A percentile compares a stretch with the other conserved stretches of the same genome.
phyloP scores from a whole-genome alignment of 1,140 invertebrate species.

The Sipha flava region DNA sequence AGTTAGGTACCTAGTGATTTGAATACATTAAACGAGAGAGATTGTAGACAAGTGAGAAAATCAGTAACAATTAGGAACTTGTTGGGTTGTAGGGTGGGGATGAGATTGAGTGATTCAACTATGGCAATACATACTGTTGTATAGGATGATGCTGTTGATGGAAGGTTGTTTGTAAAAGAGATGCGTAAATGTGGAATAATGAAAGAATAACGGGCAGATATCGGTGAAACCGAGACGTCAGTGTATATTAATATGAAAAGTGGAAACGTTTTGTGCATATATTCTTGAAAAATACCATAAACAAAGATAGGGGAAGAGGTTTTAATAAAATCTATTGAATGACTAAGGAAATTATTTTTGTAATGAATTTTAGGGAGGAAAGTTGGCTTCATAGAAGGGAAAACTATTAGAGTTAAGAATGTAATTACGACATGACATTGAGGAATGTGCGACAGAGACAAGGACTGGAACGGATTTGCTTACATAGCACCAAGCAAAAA shows the following conservation, averaged over 20 bases:
- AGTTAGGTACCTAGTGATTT: no score
- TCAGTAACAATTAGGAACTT: background rate
- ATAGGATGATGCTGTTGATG: background rate
- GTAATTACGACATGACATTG: background rate
- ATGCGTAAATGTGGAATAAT: background rate
- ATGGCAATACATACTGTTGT: background rate
- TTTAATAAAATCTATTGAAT: background rate
- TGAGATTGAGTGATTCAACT: background rate
- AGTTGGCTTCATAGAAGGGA: background rate
- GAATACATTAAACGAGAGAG: background rate
- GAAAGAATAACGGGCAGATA: background rate
- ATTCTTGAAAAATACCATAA: background rate
- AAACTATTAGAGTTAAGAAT: background rate
- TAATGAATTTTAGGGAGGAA: background rate
- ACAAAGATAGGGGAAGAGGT: background rate
- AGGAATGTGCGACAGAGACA: background rate
- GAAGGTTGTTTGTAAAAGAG: background rate
- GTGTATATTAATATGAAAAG: background rate
- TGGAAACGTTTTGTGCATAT: background rate
- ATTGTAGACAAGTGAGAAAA: background rate
- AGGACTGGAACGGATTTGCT: background rate
- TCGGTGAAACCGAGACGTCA: background rate
- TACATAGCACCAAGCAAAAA: background rate
- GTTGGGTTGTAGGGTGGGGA: background rate
- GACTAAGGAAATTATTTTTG: background rate